Evolutionary conservation across 2,888 invertebrate species (phyloP), one percentile per base, ranked within the genome.

Genomic region (Chrysomela aeneicollis): DNA sequence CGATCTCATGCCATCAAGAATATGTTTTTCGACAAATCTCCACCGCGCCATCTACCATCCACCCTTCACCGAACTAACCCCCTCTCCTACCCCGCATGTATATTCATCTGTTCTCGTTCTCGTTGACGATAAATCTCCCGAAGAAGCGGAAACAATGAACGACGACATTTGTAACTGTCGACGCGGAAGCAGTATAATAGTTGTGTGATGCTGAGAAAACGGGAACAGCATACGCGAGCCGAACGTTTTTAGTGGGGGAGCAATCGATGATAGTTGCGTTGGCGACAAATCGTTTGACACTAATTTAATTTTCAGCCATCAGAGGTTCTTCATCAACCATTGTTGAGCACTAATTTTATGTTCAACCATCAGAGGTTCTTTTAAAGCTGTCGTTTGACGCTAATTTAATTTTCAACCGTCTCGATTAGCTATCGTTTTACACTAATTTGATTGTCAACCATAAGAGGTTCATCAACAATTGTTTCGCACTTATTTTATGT

Each of bases 131-230:
- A 57, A 57, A 57, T 57, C 57, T 42, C 30, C 22, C 57, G 57
- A 46, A 47, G 17, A 22, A 46, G 46, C 46, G 57, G 46, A 42
- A 57, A 46, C 57, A 57, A 57, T 46, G 52, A 60, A 60, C 52
- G 26, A 22, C 37, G 21, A 26, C 60, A 60, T 60, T 60, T 60
- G 52, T 60, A 51, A 60, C 53, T 53, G 60, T 60, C 60, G 42
- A 53, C 60, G 46, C 30, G 21, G 51, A 60, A 60, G 53, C 53
- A 37, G 37, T 51, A 17, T n/a, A n/a, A 26, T 6, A 3, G 6
- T 26, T 26, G 51, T 32, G 32, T 26, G 53, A 15, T n/a, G 17
- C 22, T 6, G 17, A 46, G 8, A 47, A 42, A 6, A 15, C 42
- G 15, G 42, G 6, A 42, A 42, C 12, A 35, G 10, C 35, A 35